Conservation (phyloP, 2,888 invertebrate genomes). For the Agrilus biguttatus region DNA sequence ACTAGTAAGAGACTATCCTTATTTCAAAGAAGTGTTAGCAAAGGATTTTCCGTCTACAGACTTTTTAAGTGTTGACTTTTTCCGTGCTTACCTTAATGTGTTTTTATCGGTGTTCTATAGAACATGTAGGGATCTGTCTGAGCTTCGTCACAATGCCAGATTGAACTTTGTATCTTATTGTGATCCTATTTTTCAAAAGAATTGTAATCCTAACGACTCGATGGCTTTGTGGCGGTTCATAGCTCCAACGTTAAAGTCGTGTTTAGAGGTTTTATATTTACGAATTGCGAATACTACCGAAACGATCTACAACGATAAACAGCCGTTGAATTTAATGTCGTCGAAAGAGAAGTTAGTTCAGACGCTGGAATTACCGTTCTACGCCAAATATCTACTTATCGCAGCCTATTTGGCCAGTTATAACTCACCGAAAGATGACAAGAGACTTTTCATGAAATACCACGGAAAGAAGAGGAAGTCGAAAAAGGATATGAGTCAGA, state of each 20-base stretch:
- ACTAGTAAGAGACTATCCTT: slow-evolving; percentile 29
- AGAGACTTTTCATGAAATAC: slow-evolving; percentile 69
- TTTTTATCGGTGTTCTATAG: slow-evolving; percentile 74
- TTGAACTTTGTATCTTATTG: slow-evolving; percentile 63
- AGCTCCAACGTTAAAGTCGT: slow-evolving; percentile 56
- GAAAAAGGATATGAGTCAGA: slow-evolving; percentile 42
- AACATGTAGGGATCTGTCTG: slow-evolving; percentile 72
- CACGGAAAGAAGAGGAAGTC: slow-evolving; percentile 59
- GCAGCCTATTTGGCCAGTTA: slow-evolving; percentile 88
- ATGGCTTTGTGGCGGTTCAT: slow-evolving; percentile 68
- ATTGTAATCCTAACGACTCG: slow-evolving; percentile 47
- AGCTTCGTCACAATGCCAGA: slow-evolving; percentile 67
- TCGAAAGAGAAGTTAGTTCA: slow-evolving; percentile 35
- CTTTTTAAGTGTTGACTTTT: slow-evolving; percentile 38
- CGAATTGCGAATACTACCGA: slow-evolving; percentile 30
- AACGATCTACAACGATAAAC: slow-evolving; percentile 6
- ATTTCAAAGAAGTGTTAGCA: slow-evolving; percentile 14
- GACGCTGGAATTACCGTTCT: slow-evolving; percentile 70
- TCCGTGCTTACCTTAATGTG: slow-evolving; percentile 64
- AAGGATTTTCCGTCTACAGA: slow-evolving; percentile 15
- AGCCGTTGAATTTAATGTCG: slow-evolving; percentile 8
- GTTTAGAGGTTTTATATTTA: slow-evolving; percentile 64
- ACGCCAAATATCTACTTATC: slow-evolving; percentile 78
- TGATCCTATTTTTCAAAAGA: slow-evolving; percentile 57
- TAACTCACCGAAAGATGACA: slow-evolving; percentile 80